Evolutionary conservation across 2,888 invertebrate genomes (phyloP), one percentile per base, ranked within the genome.

Genomic region (Tetheella fluctuosa): DNA sequence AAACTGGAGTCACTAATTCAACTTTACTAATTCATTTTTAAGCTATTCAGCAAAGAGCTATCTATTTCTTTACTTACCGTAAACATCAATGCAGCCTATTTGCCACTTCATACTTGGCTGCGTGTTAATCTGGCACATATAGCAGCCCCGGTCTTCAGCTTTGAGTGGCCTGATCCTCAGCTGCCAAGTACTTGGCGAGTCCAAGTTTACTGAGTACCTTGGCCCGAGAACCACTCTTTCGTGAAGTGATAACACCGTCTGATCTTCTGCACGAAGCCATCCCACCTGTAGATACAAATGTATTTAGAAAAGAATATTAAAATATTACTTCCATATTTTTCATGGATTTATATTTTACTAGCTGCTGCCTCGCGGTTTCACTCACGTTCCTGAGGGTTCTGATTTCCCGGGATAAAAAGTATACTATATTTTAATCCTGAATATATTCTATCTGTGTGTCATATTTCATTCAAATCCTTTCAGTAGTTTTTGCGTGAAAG

Each of bases 71-170:
- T 96, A 89, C 95, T 94, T 85, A 98, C 98, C 97, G 82, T 96
- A 96, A 20, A 98, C 97, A 83, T 97, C 97, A 63, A 98, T 95
- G 82, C 98, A 98, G 10, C 97, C 97, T 60, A 97, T 94, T 89
- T 97, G 96, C 83, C 96, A 97, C 89, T 96, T 97, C 96, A 98
- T 97, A 59, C 95, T 95, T 65, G 95, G 96, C 73, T 91, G 91
- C 1, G 97, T 97, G 91, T 98, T 98, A 79, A 98, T 97, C 94
- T 98, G 97, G 82, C 98, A 98, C 96, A 97, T 97, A 89, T 98
- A 98, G 84, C 97, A 98, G 64, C 97, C 98, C 54, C 96, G 94
- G 87, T 98, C 98, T 54, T 95, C 94, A 76, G 97, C 97, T 69
- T 96, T 95, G 59, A 98, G 94, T 65, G 97, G 97, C 63, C 96